A percentile compares a stretch with the other conserved stretches of the same genome.
Conservation (phyloP, 2,113 vertebrate species). For the Bubo blakistoni region DNA sequence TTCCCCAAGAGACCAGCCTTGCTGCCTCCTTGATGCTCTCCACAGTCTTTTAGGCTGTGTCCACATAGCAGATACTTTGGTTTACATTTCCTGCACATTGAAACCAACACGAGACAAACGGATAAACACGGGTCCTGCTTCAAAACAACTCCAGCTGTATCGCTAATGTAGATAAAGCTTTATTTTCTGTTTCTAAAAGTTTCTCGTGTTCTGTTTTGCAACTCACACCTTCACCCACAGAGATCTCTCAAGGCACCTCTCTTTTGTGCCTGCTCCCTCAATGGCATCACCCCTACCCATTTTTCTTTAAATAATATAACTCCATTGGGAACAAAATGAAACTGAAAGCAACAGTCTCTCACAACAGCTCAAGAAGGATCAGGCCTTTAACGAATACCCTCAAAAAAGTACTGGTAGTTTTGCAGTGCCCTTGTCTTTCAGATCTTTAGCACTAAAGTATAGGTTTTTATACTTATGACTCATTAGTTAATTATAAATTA, state of each 20-base stretch:
- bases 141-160: not conserved
- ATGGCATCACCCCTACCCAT: not conserved
- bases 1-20: not conserved
- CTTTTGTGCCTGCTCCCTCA: not conserved
- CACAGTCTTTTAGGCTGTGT: rapidly evolving
- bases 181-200: not conserved
- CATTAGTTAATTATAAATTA: not conserved
- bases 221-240: not conserved
- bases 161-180: not conserved
- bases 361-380: not conserved
- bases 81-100: not conserved
- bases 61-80: not conserved
- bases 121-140: not conserved
- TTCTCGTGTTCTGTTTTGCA: not conserved
- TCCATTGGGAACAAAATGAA: not conserved
- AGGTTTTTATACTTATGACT: not conserved
- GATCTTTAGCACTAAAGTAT: not conserved
- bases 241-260: not conserved
- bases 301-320: not conserved
- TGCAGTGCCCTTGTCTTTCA: not conserved
- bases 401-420: not conserved
- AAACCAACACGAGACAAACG: not conserved
- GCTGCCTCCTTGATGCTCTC: not conserved
- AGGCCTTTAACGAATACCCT: not conserved
- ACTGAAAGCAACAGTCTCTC: not conserved